Conservation (phyloP, 2,888 invertebrate genomes). For the Lissonota sp. region DNA sequence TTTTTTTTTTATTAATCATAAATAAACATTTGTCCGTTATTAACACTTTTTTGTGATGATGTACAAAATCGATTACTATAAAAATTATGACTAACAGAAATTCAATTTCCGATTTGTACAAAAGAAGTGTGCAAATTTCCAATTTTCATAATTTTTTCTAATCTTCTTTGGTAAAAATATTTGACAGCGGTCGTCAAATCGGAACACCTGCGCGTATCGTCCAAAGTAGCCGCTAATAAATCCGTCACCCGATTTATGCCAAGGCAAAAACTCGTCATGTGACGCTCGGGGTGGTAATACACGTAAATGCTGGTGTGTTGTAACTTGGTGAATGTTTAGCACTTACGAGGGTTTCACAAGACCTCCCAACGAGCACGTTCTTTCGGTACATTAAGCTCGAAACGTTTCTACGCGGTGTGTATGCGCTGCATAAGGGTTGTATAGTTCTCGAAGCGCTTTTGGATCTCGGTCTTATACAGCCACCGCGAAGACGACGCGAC, state of each 20-base stretch:
- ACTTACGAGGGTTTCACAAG: slow-evolving; percentile 51
- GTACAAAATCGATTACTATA: slow-evolving; percentile 18
- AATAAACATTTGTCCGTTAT: neutral
- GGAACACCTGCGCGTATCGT: slow-evolving; percentile 55
- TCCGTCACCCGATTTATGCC: slow-evolving; percentile 59
- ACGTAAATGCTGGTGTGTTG: slow-evolving; percentile 43
- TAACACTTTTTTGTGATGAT: neutral
- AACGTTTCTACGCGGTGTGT: slow-evolving; percentile 56
- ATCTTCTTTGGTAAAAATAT: too few relatives aligned
- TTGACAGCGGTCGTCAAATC: neutral
- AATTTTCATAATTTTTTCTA: too few relatives aligned
- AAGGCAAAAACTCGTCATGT: slow-evolving; percentile 36
- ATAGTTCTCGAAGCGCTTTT: neutral
- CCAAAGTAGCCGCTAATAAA: slow-evolving; percentile 66
- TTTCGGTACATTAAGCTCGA: slow-evolving; percentile 66
- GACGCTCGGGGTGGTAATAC: slow-evolving; percentile 30
- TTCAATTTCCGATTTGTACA: too few relatives aligned
- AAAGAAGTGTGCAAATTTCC: too few relatives aligned
- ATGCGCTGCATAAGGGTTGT: slow-evolving; percentile 18
- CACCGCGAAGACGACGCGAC: slow-evolving; percentile 46
- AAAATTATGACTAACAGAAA: too few relatives aligned
- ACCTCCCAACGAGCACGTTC: slow-evolving; percentile 50
- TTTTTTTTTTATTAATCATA: neutral
- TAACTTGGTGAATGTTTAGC: slow-evolving; percentile 63
- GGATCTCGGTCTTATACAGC: slow-evolving; percentile 40